phyloP scores from a whole-genome alignment of 2,888 invertebrate genomes.

The Sarcophaga rosellei region DNA sequence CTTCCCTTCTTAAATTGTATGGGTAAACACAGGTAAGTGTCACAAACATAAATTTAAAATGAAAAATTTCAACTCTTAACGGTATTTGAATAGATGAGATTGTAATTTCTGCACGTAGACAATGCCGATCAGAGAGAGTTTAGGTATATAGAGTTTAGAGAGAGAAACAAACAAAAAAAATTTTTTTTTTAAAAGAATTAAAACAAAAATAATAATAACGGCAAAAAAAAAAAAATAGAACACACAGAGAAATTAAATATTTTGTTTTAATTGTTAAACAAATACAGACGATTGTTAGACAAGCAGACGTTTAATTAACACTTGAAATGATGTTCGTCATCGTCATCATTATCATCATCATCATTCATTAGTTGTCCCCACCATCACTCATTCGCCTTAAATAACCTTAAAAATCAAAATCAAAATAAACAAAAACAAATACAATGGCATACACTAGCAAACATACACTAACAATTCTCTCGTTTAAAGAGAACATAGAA shows the following conservation, averaged over 20 bases:
- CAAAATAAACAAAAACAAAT: too few relatives aligned
- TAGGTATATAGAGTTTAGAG: background rate
- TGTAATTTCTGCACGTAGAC: too few relatives aligned
- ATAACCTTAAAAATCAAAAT: too few relatives aligned
- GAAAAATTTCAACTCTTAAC: too few relatives aligned
- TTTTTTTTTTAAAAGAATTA: background rate
- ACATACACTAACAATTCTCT: background rate
- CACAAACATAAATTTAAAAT: too few relatives aligned
- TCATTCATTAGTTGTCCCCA: too few relatives aligned
- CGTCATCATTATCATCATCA: background rate
- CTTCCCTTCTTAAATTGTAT: too few relatives aligned
- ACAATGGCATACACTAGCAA: too few relatives aligned
- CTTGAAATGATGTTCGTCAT: conserved; percentile 11
- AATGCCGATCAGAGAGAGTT: too few relatives aligned
- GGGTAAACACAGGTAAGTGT: too few relatives aligned
- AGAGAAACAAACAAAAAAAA: background rate
- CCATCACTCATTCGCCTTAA: background rate
- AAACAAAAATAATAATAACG: background rate
- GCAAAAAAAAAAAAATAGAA: too few relatives aligned
- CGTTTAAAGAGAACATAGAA: background rate
- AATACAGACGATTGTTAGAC: conserved; percentile 28
- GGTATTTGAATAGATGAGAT: too few relatives aligned
- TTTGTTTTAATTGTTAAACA: conserved; percentile 5
- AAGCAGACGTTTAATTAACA: conserved; percentile 56
- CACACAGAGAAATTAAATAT: background rate